phyloP scores from a whole-genome alignment of 2,888 invertebrate species.

The Physocephala rufipes region DNA sequence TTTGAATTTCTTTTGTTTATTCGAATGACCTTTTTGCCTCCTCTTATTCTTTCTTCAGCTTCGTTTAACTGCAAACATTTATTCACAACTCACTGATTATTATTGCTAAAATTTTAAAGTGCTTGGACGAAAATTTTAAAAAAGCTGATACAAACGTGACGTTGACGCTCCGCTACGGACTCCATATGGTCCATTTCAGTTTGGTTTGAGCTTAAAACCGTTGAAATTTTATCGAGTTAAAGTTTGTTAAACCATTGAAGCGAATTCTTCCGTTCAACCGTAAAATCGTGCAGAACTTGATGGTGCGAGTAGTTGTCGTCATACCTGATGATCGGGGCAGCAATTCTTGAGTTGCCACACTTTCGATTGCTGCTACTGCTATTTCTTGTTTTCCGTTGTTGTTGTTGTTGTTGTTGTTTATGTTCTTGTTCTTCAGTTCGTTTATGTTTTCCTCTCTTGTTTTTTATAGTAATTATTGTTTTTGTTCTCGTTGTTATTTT shows the following conservation, averaged over 20 bases:
- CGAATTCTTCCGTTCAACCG: slow-evolving; percentile 1
- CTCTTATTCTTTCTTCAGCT: too few species aligned
- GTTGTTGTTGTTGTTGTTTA: slow-evolving; percentile 22
- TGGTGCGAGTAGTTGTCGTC: not conserved
- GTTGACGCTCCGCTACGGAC: not conserved
- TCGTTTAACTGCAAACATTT: too few species aligned
- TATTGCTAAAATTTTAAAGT: too few species aligned
- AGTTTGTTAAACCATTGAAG: not conserved
- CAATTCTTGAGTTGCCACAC: slow-evolving; percentile 6
- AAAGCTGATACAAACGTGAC: not conserved
- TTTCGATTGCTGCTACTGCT: not conserved
- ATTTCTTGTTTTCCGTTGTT: not conserved
- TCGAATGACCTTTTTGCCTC: too few species aligned
- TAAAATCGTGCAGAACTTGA: slow-evolving; percentile 18
- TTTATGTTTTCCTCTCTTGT: too few species aligned
- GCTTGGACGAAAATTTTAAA: too few species aligned
- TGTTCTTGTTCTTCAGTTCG: too few species aligned
- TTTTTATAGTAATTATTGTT: not conserved
- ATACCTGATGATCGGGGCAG: not conserved
- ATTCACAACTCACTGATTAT: too few species aligned
- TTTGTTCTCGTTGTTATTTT: not conserved
- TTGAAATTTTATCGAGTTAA: not conserved
- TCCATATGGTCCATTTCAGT: not conserved
- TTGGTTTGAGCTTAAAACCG: not conserved
- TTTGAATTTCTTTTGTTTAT: too few species aligned